Base-by-base conservation (phyloP, 2,113 vertebrate genomes). In the Rousettus leschenaultii region DNA sequence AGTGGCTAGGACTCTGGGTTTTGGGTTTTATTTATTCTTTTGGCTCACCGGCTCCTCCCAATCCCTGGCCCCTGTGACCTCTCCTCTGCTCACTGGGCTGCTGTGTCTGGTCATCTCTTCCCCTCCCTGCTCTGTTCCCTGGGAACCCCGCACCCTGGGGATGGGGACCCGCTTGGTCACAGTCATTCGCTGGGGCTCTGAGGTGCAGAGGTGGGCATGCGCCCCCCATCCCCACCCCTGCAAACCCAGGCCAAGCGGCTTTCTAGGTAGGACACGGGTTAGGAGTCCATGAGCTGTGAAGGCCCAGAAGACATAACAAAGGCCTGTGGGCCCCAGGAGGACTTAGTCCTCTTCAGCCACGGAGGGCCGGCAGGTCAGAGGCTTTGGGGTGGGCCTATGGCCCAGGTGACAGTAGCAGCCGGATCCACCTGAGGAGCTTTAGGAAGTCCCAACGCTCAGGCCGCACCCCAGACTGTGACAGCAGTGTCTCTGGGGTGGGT, bases 321-420 rank as follows among this genome's bases (percentile, higher is more conserved):
- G 59, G 21, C 28, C 53, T 5, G 8, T 8, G 40, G 28, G 70
- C 28, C 22, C 3, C 1, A 45, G 66, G 19, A 45, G 38, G 48
- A n/a, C 15, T 9, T 15, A 3, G 5, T 2, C 74, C 65, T 15
- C 4, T 16, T 35, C 5, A 2, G 7, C 4, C 1, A 18, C 48
- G 55, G 73, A 22, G 59, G 71, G 80, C 3, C 19, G 12, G 51
- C 2, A 40, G 21, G 43, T 16, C 26, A 9, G 5, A 38, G 26
- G 88, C 40, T 93, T 35, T 85, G 63, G 51, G 21, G 7, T 0
- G 3, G 24, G 28, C 57, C 73, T 33, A 21, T 10, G 13, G 53
- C 19, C 33, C 30, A 33, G 33, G 63, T 2, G 33, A 16, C 1
- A 63, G 48, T 10, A 48, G 45, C 33, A 16, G 38, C 9, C 9